These are phyloP conservation scores for Notodonta dromedarius DNA, from an alignment of 2,888 invertebrate species.

Conservation along the genomic window DNA sequence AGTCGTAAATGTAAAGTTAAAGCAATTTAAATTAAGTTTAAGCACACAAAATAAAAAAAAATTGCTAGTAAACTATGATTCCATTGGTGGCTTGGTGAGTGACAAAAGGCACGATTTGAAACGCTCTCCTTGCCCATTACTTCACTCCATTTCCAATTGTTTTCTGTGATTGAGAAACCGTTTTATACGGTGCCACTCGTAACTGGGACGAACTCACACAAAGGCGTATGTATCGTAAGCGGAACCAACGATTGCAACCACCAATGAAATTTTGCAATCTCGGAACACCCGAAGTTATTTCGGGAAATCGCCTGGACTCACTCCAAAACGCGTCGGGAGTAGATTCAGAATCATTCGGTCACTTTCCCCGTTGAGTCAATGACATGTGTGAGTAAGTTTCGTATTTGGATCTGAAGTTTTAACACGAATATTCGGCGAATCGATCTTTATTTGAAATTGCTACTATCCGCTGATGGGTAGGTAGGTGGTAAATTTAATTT, in stretches of 20 bases:
- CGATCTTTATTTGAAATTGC: slow-evolving; percentile 49
- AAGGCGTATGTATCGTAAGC: slow-evolving; percentile 38
- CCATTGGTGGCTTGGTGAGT: not conserved
- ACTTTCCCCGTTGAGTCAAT: slow-evolving; percentile 79
- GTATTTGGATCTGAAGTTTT: slow-evolving; percentile 30
- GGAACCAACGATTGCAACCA: slow-evolving; percentile 60
- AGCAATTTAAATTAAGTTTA: too few species aligned
- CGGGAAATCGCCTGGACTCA: slow-evolving; percentile 77
- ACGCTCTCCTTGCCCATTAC: slow-evolving; percentile 4
- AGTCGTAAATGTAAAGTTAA: not conserved
- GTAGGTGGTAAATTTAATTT: slow-evolving; percentile 24
- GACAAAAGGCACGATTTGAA: slow-evolving; percentile 1
- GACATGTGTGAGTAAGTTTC: slow-evolving; percentile 59
- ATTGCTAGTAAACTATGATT: not conserved
- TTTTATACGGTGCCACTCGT: slow-evolving; percentile 15
- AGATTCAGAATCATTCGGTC: slow-evolving; percentile 73
- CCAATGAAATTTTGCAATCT: slow-evolving; percentile 69
- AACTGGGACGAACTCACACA: slow-evolving; percentile 35
- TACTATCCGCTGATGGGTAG: slow-evolving; percentile 27
- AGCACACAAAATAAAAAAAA: not conserved
- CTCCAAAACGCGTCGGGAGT: slow-evolving; percentile 69
- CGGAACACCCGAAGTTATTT: slow-evolving; percentile 73
- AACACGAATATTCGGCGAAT: slow-evolving; percentile 50
- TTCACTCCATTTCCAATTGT: slow-evolving; percentile 6
- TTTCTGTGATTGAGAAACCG: slow-evolving; percentile 23